These are phyloP conservation scores for Patagioenas fasciata DNA, from an alignment of 2,113 vertebrate species.

Conservation along the genomic window DNA sequence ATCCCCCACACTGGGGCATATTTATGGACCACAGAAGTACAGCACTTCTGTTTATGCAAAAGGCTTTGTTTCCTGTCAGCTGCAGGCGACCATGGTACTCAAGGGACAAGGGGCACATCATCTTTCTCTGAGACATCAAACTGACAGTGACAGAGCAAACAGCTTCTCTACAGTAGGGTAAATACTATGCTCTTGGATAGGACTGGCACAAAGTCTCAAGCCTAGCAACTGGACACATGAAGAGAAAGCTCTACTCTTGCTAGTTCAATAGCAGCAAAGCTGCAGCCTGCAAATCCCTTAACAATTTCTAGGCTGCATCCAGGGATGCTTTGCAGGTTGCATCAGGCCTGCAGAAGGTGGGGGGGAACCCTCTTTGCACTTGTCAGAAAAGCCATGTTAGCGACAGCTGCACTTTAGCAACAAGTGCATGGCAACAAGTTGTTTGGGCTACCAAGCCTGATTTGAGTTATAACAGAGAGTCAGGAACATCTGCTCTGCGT, in stretches of 20 bases:
- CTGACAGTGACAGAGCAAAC: not conserved
- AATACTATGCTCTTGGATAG: fast-evolving
- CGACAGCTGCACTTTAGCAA: not conserved
- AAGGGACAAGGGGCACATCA: not conserved
- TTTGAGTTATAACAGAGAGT: not conserved
- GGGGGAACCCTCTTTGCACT: not conserved
- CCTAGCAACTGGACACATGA: not conserved
- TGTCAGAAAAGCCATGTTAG: not conserved
- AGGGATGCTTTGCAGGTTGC: not conserved
- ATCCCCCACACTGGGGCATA: not conserved
- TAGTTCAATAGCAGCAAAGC: not conserved
- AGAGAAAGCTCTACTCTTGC: not conserved
- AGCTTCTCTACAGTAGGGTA: not conserved
- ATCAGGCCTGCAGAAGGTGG: not conserved
- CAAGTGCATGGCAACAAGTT: not conserved
- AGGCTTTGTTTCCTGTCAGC: not conserved
- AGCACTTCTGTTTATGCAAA: not conserved
- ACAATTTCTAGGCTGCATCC: not conserved
- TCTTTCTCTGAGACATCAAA: not conserved
- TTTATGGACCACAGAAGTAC: not conserved
- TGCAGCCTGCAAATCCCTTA: not conserved
- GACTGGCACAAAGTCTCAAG: fast-evolving
- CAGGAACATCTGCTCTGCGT: not conserved
- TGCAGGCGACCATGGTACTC: not conserved
- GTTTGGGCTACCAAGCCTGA: fast-evolving